A percentile compares a stretch with the other conserved stretches of the same genome.
Conservation (phyloP, 2,113 vertebrate genomes). For the Clupea harengus region DNA sequence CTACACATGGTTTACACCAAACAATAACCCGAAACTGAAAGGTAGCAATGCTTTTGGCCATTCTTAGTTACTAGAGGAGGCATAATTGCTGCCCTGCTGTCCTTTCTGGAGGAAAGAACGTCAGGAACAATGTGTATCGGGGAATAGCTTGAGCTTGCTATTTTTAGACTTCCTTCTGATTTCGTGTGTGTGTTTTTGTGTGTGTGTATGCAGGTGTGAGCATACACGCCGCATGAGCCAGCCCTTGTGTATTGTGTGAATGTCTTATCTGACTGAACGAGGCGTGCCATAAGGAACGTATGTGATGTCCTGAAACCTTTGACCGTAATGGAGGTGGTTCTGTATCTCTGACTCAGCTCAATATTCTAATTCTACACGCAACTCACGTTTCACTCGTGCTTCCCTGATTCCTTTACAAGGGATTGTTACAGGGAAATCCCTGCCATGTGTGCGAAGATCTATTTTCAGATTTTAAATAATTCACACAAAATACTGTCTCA, state of each 20-base stretch:
- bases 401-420: not conserved
- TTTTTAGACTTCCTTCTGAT: conserved; percentile 11
- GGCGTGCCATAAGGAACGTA: not conserved
- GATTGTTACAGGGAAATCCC: not conserved
- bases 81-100: not conserved
- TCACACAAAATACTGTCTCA: not conserved
- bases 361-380: not conserved
- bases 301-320: conserved; percentile 1
- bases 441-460: not conserved
- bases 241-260: not conserved
- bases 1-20: not conserved
- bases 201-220: not conserved
- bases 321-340: not conserved
- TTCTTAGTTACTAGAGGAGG: not conserved
- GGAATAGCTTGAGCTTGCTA: not conserved
- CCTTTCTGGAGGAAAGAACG: not conserved
- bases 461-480: not conserved
- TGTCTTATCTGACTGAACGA: conserved; percentile 6
- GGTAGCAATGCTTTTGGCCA: not conserved
- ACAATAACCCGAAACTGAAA: not conserved
- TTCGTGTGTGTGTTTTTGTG: not conserved
- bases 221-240: not conserved
- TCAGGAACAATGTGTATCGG: conserved; percentile 2
- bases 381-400: not conserved
- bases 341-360: not conserved